Conservation (phyloP, 2,888 invertebrate species). For the Sipha maydis region DNA sequence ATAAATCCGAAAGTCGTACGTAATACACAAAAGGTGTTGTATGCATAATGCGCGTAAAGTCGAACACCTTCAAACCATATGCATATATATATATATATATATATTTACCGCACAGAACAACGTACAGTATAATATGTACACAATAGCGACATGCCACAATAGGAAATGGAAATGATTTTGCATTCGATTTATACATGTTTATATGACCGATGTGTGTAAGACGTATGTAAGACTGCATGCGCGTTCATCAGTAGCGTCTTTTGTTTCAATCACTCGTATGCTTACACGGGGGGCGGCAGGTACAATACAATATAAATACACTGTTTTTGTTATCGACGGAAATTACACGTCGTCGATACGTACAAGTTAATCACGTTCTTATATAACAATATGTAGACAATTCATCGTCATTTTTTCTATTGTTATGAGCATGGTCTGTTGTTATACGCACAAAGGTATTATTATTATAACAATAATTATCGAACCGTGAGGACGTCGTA, state of each 20-base stretch:
- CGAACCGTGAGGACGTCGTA: background rate
- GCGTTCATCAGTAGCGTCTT: conserved; percentile 2
- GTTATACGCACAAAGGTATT: background rate
- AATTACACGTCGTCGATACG: background rate
- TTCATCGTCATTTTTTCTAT: background rate
- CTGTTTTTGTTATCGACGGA: background rate
- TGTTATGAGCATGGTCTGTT: background rate
- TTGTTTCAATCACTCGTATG: background rate
- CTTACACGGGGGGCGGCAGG: background rate
- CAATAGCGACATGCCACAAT: background rate
- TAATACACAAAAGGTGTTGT: too few relatives aligned
- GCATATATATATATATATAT: too few relatives aligned
- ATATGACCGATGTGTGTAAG: too few relatives aligned
- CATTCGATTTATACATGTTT: background rate
- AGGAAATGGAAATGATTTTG: background rate
- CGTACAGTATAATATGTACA: too few relatives aligned
- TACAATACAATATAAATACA: too few relatives aligned
- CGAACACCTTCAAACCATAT: too few relatives aligned
- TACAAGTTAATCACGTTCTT: background rate
- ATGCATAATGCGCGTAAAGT: too few relatives aligned
- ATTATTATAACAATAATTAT: background rate
- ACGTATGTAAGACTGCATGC: background rate
- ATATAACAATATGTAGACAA: background rate
- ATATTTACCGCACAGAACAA: too few relatives aligned
- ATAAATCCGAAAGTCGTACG: too few relatives aligned